Evolutionary conservation across 1,140 invertebrate species (phyloP), one percentile per base, ranked within the genome.

Genomic region (Drosophila auraria): DNA sequence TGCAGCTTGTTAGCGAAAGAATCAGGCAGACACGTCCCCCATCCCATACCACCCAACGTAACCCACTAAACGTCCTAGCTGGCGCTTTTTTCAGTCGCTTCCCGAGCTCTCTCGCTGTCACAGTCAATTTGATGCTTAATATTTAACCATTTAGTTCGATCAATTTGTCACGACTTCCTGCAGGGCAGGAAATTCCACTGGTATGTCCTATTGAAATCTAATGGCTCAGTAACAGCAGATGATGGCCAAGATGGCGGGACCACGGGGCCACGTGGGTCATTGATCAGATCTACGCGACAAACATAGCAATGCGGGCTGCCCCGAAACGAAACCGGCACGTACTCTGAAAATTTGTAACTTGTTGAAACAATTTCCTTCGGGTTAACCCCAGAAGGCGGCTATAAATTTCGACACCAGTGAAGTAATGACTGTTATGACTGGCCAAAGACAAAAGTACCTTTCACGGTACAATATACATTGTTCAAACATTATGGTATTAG

Each of bases 221-320:
- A 89, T 90, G 86, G 76, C 79, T 82, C 82, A 69, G 70, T 87
- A 72, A 58, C 64, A 44, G 38, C 50, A 17, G 17, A 20, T 47
- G 66, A 49, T 42, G 61, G 53, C 53, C 53, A 61, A 33, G 40
- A 15, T n/a, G 40, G 20, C 30, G 49, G 56, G 50, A 40, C 57
- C 65, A 47, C 20, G 42, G 27, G 45, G 60, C 53, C 84, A 87
- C 83, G 80, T 87, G 89, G 84, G 86, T 82, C 84, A 89, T 89
- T 89, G 84, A 89, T 89, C 84, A 89, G 84, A 89, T 89, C 86
- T 89, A 89, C 84, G 84, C 84, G 86, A 90, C 84, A 82, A 90
- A 89, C 78, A 89, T 89, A 90, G 73, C 78, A 89, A 89, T 84
- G 78, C 57, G 61, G 59, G 27, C 33, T 59, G 74, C 38, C 69